These are phyloP conservation scores for Brachionus paranguensis DNA, from an alignment of 1,140 invertebrate genomes.

Conservation along the genomic window DNA sequence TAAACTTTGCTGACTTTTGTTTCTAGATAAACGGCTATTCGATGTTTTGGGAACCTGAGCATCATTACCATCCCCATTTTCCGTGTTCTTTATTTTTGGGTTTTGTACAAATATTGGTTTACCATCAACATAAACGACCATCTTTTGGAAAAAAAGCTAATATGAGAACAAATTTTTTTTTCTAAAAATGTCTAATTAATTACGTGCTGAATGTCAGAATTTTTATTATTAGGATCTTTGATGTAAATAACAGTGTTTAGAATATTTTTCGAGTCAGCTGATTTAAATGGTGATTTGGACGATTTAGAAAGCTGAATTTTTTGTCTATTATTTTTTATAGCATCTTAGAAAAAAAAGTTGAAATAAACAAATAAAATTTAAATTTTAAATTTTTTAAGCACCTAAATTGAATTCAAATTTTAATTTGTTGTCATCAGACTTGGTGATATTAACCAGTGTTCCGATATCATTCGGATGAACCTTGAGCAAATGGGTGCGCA, in stretches of 20 bases:
- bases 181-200: not conserved
- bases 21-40: too few relatives aligned
- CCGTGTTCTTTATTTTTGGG: not conserved
- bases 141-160: not conserved
- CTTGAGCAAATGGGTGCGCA: constrained; percentile 13
- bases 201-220: constrained; percentile 24
- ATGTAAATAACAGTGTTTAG: constrained; percentile 13
- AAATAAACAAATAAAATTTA: not conserved
- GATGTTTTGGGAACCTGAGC: not conserved
- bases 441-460: not conserved
- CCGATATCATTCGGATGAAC: not conserved
- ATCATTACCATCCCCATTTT: not conserved
- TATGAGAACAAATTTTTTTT: too few relatives aligned
- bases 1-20: not conserved
- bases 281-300: not conserved
- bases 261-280: not conserved
- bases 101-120: constrained; percentile 34
- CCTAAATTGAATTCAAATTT: constrained; percentile 30
- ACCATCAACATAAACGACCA: constrained; percentile 10
- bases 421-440: not conserved
- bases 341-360: not conserved
- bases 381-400: not conserved
- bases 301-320: not conserved
- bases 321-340: not conserved
- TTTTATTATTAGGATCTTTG: constrained; percentile 31